Conservation (phyloP, 2,797 vertebrate genomes). For the Hypotaenidia philippensis region DNA sequence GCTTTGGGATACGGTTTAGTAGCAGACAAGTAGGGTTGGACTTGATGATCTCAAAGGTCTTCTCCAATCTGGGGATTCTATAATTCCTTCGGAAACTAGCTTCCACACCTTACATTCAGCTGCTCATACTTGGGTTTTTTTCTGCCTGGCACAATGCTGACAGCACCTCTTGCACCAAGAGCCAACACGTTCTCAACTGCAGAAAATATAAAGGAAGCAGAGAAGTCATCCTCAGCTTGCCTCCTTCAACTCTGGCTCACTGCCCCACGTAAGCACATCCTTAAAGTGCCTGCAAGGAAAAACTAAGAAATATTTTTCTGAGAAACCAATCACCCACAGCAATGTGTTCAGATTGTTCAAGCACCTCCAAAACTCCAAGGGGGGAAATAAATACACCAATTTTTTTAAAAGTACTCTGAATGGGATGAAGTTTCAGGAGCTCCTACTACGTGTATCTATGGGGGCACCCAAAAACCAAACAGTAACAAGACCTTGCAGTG, state of each 20-base stretch:
- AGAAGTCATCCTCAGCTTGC: background rate
- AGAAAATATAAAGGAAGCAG: background rate
- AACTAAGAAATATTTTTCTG: background rate
- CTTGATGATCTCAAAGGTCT: too few relatives aligned
- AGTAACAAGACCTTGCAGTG: background rate
- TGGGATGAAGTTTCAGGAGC: background rate
- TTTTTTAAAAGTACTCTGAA: background rate
- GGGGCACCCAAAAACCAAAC: background rate
- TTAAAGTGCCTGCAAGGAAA: background rate
- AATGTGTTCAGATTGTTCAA: background rate
- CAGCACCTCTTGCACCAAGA: background rate
- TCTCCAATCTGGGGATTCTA: too few relatives aligned
- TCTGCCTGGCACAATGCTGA: background rate
- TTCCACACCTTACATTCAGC: background rate
- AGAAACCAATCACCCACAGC: background rate
- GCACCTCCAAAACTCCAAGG: background rate
- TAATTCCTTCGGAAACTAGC: background rate
- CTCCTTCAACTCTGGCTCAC: background rate
- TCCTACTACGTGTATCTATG: accelerated
- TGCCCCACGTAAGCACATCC: background rate
- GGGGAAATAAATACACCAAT: too few relatives aligned
- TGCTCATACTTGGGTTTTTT: background rate
- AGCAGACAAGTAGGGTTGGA: too few relatives aligned
- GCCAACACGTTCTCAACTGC: background rate
- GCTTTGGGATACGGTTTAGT: too few relatives aligned